phyloP scores from a whole-genome alignment of 1,140 invertebrate species.

The Lordiphosa clarofinis region DNA sequence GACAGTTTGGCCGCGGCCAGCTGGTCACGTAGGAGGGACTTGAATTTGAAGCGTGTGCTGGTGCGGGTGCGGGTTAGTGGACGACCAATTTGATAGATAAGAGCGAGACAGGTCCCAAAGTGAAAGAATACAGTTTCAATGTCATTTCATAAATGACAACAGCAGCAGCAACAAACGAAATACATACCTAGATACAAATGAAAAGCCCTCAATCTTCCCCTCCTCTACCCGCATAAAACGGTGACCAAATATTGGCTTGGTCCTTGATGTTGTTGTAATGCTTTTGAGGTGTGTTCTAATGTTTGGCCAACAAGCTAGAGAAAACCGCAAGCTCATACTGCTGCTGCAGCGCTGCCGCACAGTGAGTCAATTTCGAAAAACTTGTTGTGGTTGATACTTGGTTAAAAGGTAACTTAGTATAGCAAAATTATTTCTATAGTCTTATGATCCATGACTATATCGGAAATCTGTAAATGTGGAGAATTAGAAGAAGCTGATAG shows the following conservation, averaged over 20 bases:
- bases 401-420: no score
- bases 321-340: constrained; percentile 25
- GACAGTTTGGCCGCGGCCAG: constrained; percentile 22
- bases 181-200: constrained; percentile 73
- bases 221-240: constrained; percentile 28
- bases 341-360: no score
- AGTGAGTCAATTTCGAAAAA: no score
- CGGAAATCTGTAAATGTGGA: no score
- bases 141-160: constrained; percentile 68
- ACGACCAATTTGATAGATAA: constrained; percentile 72
- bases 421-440: no score
- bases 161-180: constrained; percentile 7
- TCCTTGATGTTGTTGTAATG: constrained; percentile 33
- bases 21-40: constrained; percentile 18
- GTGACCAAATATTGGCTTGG: constrained; percentile 70
- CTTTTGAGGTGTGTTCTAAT: constrained; percentile 70
- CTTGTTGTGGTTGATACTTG: no score
- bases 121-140: constrained; percentile 56
- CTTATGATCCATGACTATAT: no score
- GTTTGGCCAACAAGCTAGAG: constrained; percentile 47
- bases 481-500: no score
- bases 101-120: constrained; percentile 26
- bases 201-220: constrained; percentile 41
- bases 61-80: background rate
- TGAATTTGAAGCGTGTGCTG: background rate